Evolutionary conservation across 2,888 invertebrate genomes (phyloP), one percentile per base, ranked within the genome.

Genomic region (Ethmia dodecea): DNA sequence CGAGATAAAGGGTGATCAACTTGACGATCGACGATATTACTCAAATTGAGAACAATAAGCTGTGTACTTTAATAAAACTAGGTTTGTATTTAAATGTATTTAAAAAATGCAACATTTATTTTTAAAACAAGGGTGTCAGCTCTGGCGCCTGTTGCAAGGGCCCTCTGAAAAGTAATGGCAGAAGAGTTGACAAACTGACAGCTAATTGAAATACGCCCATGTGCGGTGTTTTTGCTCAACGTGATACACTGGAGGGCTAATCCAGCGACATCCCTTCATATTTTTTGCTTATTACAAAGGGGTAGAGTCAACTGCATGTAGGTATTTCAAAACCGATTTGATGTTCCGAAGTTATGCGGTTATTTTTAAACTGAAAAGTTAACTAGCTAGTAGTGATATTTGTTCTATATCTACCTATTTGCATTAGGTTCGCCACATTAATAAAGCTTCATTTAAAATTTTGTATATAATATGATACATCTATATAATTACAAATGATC

Each of bases 181-280:
- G 60, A 69, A 71, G 73, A 76, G 79, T 79, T 80, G 79, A 80
- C 77, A 76, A 76, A 75, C 66, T 79, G 84, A 79, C 83, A 83
- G 83, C 83, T 84, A 86, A 84, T 86, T 83, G 84, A 79, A 74
- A 72, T 64, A 80, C 84, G 78, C 80, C 80, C 84, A 78, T 79
- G 69, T 76, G 80, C 67, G 47, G 60, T 64, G 76, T 84, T 84
- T 86, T 84, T 84, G 78, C 79, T 57, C 42, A 24, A 27, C 40
- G 55, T 52, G 49, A 22, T 29, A 64, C 60, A 54, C 38, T 45
- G 61, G 71, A 81, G 77, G 77, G 79, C 80, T 79, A 83, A 86
- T 83, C 75, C 58, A 49, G 62, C 59, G 55, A 66, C 68, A 70
- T 59, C 77, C 78, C 76, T 59, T 60, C 46, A 44, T 12, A 31